Evolutionary conservation across 2,113 vertebrate species (phyloP).

Genomic region (Podiceps cristatus): DNA sequence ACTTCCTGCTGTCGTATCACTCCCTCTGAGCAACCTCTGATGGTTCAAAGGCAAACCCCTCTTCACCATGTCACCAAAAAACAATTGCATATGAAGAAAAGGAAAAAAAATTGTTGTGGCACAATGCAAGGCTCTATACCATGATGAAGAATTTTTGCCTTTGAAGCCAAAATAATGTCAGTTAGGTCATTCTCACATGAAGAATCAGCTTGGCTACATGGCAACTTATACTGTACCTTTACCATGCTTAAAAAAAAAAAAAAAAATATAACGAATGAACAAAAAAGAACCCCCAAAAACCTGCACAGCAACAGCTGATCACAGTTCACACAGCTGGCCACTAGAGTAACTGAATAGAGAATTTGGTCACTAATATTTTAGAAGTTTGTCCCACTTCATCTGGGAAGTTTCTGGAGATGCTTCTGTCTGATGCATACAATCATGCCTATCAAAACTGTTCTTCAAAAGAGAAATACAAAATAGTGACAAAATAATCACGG

Average conservation of each 20-base stretch:
- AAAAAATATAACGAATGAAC: too few relatives aligned
- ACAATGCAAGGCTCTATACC: neutral
- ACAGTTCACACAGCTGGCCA: neutral
- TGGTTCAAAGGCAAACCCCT: neutral
- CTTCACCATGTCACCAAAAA: neutral
- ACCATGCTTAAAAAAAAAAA: neutral
- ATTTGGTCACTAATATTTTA: neutral
- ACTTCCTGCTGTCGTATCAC: neutral
- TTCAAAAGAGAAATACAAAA: neutral
- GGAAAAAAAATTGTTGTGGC: neutral
- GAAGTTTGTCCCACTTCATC: neutral
- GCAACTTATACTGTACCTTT: neutral
- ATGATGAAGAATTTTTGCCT: neutral
- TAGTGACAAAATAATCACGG: neutral
- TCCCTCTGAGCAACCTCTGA: neutral
- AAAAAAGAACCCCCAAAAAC: neutral
- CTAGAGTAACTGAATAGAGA: neutral
- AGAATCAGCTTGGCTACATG: neutral
- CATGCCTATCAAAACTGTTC: neutral
- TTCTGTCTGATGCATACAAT: neutral
- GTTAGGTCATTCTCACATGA: neutral
- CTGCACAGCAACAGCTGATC: neutral
- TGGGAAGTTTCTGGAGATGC: neutral
- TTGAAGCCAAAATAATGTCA: neutral
- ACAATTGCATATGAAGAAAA: neutral